Percentiles rank a stretch among this genome's conserved stretches.
Conservation (phyloP, 2,113 vertebrate genomes). For the Cyprinodon brontotheroides region DNA sequence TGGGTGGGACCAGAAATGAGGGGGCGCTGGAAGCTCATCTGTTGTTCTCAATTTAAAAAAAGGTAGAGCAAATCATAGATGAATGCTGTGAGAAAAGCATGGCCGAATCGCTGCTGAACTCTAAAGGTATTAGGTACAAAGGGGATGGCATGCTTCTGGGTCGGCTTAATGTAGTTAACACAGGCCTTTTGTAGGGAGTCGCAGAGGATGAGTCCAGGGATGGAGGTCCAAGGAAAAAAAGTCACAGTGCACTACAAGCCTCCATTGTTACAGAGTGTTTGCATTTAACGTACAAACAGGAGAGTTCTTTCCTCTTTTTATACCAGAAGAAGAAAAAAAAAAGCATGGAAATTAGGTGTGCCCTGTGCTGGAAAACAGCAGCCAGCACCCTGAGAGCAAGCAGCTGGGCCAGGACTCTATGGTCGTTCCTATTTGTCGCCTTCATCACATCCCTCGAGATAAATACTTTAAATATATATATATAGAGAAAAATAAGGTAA, state of each 20-base stretch:
- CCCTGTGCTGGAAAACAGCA: slow-evolving; percentile 3
- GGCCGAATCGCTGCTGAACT: slow-evolving; percentile 67
- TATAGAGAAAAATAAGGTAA: not conserved
- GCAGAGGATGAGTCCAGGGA: slow-evolving; percentile 68
- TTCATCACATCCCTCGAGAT: not conserved
- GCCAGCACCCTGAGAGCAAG: not conserved
- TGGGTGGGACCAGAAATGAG: slow-evolving; percentile 24
- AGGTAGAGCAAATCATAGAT: slow-evolving; percentile 63
- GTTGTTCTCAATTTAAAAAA: slow-evolving; percentile 38
- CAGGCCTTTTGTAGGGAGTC: slow-evolving; percentile 67
- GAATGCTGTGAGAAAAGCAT: slow-evolving; percentile 68
- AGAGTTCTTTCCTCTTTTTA: slow-evolving; percentile 3
- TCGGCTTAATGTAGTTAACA: slow-evolving; percentile 77
- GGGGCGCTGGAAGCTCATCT: slow-evolving; percentile 21
- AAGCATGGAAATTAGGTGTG: not conserved
- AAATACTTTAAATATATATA: not conserved
- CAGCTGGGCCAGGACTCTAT: not conserved
- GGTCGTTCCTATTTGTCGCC: not conserved
- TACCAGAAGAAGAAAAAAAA: slow-evolving; percentile 8
- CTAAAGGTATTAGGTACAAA: slow-evolving; percentile 75
- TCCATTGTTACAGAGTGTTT: slow-evolving; percentile 46
- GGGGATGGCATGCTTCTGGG: slow-evolving; percentile 65
- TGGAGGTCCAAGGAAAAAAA: slow-evolving; percentile 58
- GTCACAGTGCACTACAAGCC: slow-evolving; percentile 60
- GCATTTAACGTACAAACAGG: slow-evolving; percentile 39